Conservation (phyloP, 1,140 invertebrate genomes). For the Brachionus angularis region DNA sequence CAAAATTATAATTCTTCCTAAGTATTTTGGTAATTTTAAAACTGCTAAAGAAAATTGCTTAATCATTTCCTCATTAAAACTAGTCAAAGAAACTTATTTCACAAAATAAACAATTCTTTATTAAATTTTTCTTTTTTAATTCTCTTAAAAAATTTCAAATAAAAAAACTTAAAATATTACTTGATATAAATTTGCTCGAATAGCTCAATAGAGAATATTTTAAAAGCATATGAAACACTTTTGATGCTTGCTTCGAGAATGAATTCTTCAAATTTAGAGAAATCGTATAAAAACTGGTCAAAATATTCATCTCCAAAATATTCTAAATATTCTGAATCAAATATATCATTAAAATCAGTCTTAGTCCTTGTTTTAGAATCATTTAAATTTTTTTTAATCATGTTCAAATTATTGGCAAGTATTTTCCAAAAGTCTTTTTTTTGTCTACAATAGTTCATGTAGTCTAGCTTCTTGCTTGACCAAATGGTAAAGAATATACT, state of each 20-base stretch:
- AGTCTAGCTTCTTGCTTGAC: constrained; percentile 24
- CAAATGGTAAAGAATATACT: constrained; percentile 25
- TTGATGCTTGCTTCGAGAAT: background rate
- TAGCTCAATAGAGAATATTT: constrained; percentile 22
- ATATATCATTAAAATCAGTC: too few species aligned
- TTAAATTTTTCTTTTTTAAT: too few species aligned
- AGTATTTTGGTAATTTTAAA: too few species aligned
- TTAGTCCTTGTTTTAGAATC: background rate
- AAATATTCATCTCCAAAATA: constrained; percentile 8
- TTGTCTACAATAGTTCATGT: constrained; percentile 32
- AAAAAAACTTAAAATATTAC: background rate
- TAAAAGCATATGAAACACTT: constrained; percentile 22
- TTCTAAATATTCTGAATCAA: background rate
- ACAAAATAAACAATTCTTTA: too few species aligned
- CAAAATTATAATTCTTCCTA: too few species aligned
- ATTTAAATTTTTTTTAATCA: background rate
- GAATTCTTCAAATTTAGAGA: constrained; percentile 4
- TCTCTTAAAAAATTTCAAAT: background rate
- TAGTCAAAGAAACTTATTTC: too few species aligned
- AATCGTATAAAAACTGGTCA: background rate
- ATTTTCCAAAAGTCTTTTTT: background rate
- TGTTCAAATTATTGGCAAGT: background rate
- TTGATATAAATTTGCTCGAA: constrained; percentile 22
- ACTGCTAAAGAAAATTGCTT: too few species aligned
- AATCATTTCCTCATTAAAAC: too few species aligned